A percentile compares a stretch with the other conserved stretches of the same genome.
Conservation (phyloP, 2,888 invertebrate species). For the Platypus cylindrus region DNA sequence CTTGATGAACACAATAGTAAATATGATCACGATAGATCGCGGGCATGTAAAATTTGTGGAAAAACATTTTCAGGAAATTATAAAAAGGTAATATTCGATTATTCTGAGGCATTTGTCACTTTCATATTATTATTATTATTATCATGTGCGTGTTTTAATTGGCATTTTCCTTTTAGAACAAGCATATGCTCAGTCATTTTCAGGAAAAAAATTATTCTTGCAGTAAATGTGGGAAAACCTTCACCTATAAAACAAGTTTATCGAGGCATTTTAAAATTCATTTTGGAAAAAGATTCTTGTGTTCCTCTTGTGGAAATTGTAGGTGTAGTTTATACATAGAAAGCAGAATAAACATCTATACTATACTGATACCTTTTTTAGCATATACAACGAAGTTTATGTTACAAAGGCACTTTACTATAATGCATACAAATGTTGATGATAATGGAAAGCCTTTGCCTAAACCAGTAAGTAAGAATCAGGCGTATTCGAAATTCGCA, state of each 20-base stretch:
- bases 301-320: conserved; percentile 15
- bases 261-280: conserved; percentile 15
- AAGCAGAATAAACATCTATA: not conserved
- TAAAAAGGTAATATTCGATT: conserved; percentile 13
- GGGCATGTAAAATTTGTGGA: conserved; percentile 12
- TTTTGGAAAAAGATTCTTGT: conserved; percentile 15
- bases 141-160: not conserved
- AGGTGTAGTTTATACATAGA: conserved; percentile 1
- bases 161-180: conserved; percentile 9
- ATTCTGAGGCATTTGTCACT: too few species aligned
- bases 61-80: conserved; percentile 14
- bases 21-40: conserved; percentile 14
- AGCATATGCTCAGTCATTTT: conserved; percentile 14
- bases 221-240: conserved; percentile 14
- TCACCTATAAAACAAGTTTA: conserved; percentile 14
- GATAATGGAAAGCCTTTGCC: conserved; percentile 14
- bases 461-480: conserved; percentile 12
- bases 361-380: conserved; percentile 7
- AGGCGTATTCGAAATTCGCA: too few species aligned
- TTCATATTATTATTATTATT: conserved; percentile 1
- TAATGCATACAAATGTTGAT: conserved; percentile 13
- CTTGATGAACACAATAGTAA: conserved; percentile 11
- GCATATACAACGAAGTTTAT: conserved; percentile 15
- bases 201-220: conserved; percentile 15
- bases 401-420: conserved; percentile 12